Base-by-base conservation (phyloP, 2,113 vertebrate genomes). In the Perognathus longimembris region DNA sequence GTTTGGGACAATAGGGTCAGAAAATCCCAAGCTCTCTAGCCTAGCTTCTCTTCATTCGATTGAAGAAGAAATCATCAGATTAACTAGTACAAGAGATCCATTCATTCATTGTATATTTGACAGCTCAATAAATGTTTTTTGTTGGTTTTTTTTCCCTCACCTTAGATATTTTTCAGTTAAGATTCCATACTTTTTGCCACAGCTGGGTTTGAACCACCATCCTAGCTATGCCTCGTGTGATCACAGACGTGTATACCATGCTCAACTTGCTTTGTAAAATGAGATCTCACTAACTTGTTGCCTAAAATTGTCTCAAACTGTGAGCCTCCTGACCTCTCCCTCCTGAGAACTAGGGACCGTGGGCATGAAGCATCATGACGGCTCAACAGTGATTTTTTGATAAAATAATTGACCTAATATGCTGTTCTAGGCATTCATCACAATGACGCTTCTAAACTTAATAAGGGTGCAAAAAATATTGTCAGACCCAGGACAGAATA, bases 391-490 rank as follows among this genome's bases (percentile, higher is more conserved):
- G 6, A 36, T 54, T 88, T 81, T 64, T 76, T 38, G 28, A 90
- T 38, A 17, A 84, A 15, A 28, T 42, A 20, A 3, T 38, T 69
- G 32, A 3, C 66, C 59, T 40, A 24, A 69, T 24, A 81, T 26
- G 15, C 71, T 80, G 21, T 87, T 71, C 36, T 10, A 76, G 38
- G 38, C 54, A 26, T 38, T 70, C 28, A 28, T 6, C 54, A 77
- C 36, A 74, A 67, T 30, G 42, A 86, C 40, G 36, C 40, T 89
- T 89, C 61, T 83, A 86, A 95, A 78, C 50, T 74, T 64, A 57
- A 57, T 28, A 34, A 74, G 11, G 7, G 28, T 32, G 88, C 69
- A 75, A 50, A 74, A 70, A 90, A 22, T 4, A 40, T 81, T 17
- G 18, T 85, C 57, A 50, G 22, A 75, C 0, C 3, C 38, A 74